Base-by-base conservation (phyloP, 2,113 vertebrate genomes). In the Suncus etruscus region DNA sequence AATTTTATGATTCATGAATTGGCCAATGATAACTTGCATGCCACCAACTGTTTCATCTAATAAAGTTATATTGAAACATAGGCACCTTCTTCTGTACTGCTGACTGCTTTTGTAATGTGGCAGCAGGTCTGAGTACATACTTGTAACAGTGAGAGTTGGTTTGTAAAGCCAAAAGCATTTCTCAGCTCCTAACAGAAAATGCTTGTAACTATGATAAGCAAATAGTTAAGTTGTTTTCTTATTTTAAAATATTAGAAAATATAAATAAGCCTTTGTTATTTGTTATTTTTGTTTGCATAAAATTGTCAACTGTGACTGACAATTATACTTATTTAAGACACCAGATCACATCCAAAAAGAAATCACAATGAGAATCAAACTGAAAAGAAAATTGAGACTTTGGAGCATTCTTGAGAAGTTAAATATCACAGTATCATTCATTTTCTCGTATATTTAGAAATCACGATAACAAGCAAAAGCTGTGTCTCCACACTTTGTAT, bases 51-150 rank as follows among this genome's bases (percentile, higher is more conserved):
- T 8, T 86, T 94, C 75, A 54, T 29, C 87, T 85, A 94, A 88
- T 94, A 90, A 93, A 95, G 94, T 63, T 93, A 91, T 90, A 91
- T n/a, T 85, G 83, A 48, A 70, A 93, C 22, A 58, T 16, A 66
- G 45, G 29, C 24, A n/a, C 20, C 51, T 0, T 68, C 24, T 83
- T 84, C 0, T 27, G 66, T 51, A 24, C 4, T 47, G 8, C 14
- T 31, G 14, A 0, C 47, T 47, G 29, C 31, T 66, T 91, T 68
- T 81, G 25, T 20, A 4, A 18, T 61, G 2, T 0, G 68, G 3
- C 1, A 16, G n/a, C 29, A 77, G 75, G 70, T 1, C 29, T 58
- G 48, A 48, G 14, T 39, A 72, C 39, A 39, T 39, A 39, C 8
- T 22, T 48, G 3, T 4, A 20, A 32, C 6, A 54, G 80, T 82